These are phyloP conservation scores for Drosophila novamexicana DNA, from an alignment of 1,140 invertebrate species.

Conservation along the genomic window DNA sequence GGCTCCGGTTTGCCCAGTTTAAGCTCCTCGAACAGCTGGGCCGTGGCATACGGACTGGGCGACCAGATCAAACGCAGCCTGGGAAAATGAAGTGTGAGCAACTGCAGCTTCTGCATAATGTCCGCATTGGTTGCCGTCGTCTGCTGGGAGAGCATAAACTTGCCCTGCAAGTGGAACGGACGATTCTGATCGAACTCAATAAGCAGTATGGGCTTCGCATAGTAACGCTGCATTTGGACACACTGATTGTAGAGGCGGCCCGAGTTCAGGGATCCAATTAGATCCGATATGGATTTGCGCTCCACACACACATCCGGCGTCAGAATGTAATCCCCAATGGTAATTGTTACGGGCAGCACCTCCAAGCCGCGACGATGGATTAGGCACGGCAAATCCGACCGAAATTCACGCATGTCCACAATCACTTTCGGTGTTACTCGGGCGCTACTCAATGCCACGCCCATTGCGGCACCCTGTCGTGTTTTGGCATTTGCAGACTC, in stretches of 20 bases:
- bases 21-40: conserved; percentile 96
- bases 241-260: conserved; percentile 98
- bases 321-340: conserved; percentile 98
- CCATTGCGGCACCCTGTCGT: conserved; percentile 88
- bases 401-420: conserved; percentile 99
- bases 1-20: conserved; percentile 93
- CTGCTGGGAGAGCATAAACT: conserved; percentile 89
- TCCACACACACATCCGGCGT: conserved; percentile 98
- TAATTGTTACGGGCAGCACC: conserved; percentile 95
- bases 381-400: conserved; percentile 97
- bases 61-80: conserved; percentile 97
- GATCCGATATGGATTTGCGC: conserved; percentile 98
- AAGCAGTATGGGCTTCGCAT: conserved; percentile 95
- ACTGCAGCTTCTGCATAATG: conserved; percentile 92
- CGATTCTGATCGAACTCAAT: conserved; percentile 99
- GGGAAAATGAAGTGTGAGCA: conserved; percentile 98
- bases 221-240: conserved; percentile 94
- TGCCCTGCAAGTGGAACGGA: conserved; percentile 94
- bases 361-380: conserved; percentile 97
- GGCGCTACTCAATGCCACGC: conserved; percentile 50
- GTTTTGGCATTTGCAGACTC: conserved; percentile 85
- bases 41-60: conserved; percentile 96
- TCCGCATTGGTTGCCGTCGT: conserved; percentile 89
- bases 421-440: conserved; percentile 89
- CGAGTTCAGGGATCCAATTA: conserved; percentile 97